A percentile compares a stretch with the other conserved stretches of the same genome.
phyloP scores from a whole-genome alignment of 2,888 invertebrate genomes.

The Pristionchus entomophagus region DNA sequence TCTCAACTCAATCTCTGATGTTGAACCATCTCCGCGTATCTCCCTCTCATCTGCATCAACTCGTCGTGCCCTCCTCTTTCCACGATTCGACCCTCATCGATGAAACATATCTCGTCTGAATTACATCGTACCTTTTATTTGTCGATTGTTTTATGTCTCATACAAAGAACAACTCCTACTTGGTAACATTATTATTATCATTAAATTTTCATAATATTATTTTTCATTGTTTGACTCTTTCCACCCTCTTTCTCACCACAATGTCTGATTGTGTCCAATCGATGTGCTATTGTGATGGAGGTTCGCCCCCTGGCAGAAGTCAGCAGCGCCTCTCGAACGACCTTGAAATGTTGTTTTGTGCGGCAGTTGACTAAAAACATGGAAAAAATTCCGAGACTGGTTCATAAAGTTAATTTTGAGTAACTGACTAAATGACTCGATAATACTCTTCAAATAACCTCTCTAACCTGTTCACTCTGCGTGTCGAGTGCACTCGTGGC shows the following conservation, averaged over 20 bases:
- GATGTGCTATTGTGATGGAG: constrained; percentile 35
- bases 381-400: neutral
- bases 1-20: constrained; percentile 15
- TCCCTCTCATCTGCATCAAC: constrained; percentile 64
- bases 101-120: constrained; percentile 47
- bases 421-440: too few species aligned
- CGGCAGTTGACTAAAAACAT: neutral
- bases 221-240: neutral
- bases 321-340: neutral
- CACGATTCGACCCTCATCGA: constrained; percentile 45
- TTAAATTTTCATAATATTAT: neutral
- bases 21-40: constrained; percentile 2
- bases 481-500: constrained; percentile 39
- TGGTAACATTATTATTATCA: neutral
- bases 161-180: too few species aligned
- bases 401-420: too few species aligned
- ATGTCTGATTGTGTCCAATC: constrained; percentile 42
- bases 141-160: too few species aligned
- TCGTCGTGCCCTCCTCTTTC: constrained; percentile 62
- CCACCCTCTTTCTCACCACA: neutral
- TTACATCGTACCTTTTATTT: too few species aligned
- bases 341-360: neutral
- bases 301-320: constrained; percentile 34
- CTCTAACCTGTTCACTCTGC: constrained; percentile 35
- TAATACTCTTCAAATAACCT: too few species aligned